Base-by-base conservation (phyloP, 1,140 invertebrate species). In the Alviniconcha marisindica region DNA sequence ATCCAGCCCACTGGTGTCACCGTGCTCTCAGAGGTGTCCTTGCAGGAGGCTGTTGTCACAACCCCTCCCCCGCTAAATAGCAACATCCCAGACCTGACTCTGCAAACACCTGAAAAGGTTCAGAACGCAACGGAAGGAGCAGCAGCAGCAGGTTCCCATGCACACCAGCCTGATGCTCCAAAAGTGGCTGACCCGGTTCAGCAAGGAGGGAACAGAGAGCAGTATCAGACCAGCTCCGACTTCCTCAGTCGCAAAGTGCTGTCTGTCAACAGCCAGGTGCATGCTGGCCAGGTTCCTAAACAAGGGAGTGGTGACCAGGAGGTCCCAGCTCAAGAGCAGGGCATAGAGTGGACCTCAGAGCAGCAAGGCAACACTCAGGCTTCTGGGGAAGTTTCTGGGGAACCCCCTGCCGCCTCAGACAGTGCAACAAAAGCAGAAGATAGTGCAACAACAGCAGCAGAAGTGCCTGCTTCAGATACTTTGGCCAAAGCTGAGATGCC, bases 211-310 rank as follows among this genome's bases (percentile, higher is more conserved):
- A 28, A 18, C 5, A 48, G 76, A 76, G 82, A 38, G n/a, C 54
- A 80, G 40, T 80, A 80, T 40, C 54, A 90, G 36, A 82, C 74
- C 18, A 89, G 86, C 69, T 81, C 78, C 15, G 86, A 87, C 5
- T 90, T 87, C 63, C 54, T 88, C 21, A 86, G 88, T 15, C 85
- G 90, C 48, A 90, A 90, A 82, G 83, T 87, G 31, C 77, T 91
- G 44, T 89, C 90, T 24, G 82, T 77, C 2, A 48, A 48, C 44
- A 77, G 40, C 18, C 51, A 54, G 15, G 21, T 54, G 7, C n/a
- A n/a, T n/a, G 44, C 44, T 10, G 44, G 44, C 44, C 44, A 48
- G 44, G 7, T 18, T 48, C 7, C 18, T 5, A 5, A 5, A 48
- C 44, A 48, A 18, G 7, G 18, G 18, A 18, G 18, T 10, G 44